Base-by-base conservation (phyloP, 2,888 invertebrate genomes). In the Phania funesta region DNA sequence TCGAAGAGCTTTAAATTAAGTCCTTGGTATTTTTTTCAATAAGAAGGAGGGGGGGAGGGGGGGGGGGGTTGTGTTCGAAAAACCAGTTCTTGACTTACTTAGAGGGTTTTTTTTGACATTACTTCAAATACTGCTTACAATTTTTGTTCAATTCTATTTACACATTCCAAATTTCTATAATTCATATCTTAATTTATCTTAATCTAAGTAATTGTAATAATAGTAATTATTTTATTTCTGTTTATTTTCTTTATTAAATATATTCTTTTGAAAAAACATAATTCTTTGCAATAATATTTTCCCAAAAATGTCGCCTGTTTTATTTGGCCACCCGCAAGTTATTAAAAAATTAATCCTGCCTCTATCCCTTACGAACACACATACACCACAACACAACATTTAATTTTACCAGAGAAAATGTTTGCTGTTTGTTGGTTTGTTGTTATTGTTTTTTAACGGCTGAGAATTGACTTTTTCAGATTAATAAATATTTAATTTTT, bases 241-340 rank as follows among this genome's bases (percentile, higher is more conserved):
- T 35, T n/a, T 67, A 73, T 64, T 70, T 46, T 24, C 58, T 41
- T 41, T 56, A 32, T 68, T 41, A 44, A 56, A 29, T 58, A 70
- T 58, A 48, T 70, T 20, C 46, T 79, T 79, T 67, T 84, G 78
- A 78, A 82, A 82, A 82, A 82, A 82, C 82, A 82, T 82, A 82
- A 79, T 79, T 79, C 78, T 73, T 79, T 79, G 73, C 78, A 79
- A 73, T 79, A 79, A 82, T 82, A 82, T 82, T 82, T 82, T 82
- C 82, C 82, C 78, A 82, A 82, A n/a, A 82, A 82, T 75, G 65
- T 74, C 32, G 60, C 82, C 82, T 60, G 70, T 16, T 70, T 70
- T 64, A 82, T 65, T 78, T 70, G 74, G 24, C 64, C 18, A 70
- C 50, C 65, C 62, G 46, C 60, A 52, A n/a, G 22, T 77, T 60